Evolutionary conservation across 2,113 vertebrate genomes (phyloP).

Genomic region (Sinocyclocheilus anshuiensis): DNA sequence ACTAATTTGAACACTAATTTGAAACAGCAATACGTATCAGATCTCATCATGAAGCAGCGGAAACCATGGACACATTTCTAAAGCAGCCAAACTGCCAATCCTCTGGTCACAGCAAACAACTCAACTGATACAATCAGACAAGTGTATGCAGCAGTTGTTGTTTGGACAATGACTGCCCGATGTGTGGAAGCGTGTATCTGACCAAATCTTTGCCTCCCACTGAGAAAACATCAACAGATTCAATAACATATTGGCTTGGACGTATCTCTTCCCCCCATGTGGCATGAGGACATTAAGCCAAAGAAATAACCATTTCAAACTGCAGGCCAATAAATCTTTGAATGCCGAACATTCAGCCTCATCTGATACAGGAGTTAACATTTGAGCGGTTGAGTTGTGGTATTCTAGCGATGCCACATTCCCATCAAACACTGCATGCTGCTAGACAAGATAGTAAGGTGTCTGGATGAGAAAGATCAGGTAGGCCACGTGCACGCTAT

Average conservation of each 20-base stretch:
- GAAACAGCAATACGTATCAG: not conserved
- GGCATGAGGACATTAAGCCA: not conserved
- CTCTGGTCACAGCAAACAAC: not conserved
- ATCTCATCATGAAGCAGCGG: not conserved
- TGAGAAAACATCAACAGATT: slow-evolving; percentile 1
- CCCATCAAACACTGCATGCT: slow-evolving; percentile 8
- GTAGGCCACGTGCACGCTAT: not conserved
- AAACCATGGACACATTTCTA: not conserved
- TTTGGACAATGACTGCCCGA: not conserved
- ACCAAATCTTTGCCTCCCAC: not conserved
- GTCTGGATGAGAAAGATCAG: slow-evolving; percentile 12
- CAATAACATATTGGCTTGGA: not conserved
- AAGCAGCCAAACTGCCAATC: not conserved
- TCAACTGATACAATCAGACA: not conserved
- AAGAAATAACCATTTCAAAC: slow-evolving; percentile 9
- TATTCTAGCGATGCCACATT: not conserved
- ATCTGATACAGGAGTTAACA: not conserved
- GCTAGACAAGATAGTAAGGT: not conserved
- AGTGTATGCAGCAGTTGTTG: not conserved
- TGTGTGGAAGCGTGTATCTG: not conserved
- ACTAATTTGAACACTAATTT: not conserved
- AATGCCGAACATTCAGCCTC: not conserved
- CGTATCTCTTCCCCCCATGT: slow-evolving; percentile 1
- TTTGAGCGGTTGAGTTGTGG: not conserved
- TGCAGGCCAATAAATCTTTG: not conserved